These are phyloP conservation scores for Drosophila planitibia DNA, from an alignment of 2,888 invertebrate species.

Conservation along the genomic window DNA sequence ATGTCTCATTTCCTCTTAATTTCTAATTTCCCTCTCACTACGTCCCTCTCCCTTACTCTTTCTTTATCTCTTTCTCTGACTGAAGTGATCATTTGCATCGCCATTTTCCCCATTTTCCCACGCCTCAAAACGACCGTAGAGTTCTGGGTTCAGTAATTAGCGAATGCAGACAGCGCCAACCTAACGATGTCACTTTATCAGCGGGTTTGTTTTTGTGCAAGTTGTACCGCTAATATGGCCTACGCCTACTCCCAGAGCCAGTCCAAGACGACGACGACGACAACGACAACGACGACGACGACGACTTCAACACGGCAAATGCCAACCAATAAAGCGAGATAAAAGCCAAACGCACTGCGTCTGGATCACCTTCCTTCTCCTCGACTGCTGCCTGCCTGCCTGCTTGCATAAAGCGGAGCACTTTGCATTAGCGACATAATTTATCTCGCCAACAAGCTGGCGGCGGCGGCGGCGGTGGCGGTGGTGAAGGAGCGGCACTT, in stretches of 20 bases:
- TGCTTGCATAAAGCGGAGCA: conserved; percentile 83
- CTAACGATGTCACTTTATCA: conserved; percentile 82
- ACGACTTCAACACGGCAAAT: conserved; percentile 63
- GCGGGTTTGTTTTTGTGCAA: conserved; percentile 77
- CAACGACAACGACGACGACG: conserved; percentile 12
- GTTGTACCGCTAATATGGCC: conserved; percentile 85
- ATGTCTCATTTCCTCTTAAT: conserved; percentile 33
- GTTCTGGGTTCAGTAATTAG: conserved; percentile 69
- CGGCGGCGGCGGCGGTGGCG: conserved; percentile 26
- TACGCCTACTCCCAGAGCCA: conserved; percentile 83
- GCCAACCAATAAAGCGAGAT: conserved; percentile 68
- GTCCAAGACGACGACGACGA: conserved; percentile 34
- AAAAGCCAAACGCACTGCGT: conserved; percentile 77
- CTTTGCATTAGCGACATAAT: conserved; percentile 85
- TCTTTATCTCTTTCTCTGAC: neutral
- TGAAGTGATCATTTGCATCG: conserved; percentile 53
- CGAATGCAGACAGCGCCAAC: conserved; percentile 78
- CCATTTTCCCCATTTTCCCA: conserved; percentile 67
- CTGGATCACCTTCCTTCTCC: conserved; percentile 55
- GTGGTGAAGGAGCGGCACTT: conserved; percentile 23
- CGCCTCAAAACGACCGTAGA: conserved; percentile 58
- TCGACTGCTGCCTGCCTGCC: conserved; percentile 11
- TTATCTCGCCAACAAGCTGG: conserved; percentile 83
- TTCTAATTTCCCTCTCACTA: neutral
- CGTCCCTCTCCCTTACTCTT: neutral